Conservation (phyloP, 2,797 vertebrate genomes). For the Myotis myotis region DNA sequence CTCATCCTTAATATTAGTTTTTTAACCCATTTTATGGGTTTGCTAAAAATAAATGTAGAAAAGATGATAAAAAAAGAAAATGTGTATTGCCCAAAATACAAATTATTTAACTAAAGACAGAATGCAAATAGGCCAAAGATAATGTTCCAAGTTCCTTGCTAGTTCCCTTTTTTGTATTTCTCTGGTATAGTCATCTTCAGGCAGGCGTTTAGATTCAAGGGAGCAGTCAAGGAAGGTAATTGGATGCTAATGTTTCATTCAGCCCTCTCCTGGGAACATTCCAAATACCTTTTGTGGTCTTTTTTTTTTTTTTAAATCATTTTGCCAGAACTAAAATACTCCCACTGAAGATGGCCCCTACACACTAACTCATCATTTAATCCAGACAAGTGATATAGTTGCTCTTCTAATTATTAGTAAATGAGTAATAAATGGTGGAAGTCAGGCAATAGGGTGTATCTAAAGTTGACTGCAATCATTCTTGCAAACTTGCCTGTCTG, state of each 20-base stretch:
- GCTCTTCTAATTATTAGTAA: not conserved
- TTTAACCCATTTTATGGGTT: not conserved
- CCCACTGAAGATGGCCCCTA: not conserved
- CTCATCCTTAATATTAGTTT: not conserved
- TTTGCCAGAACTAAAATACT: not conserved
- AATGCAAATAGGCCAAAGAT: not conserved
- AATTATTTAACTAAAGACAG: not conserved
- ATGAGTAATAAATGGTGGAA: not conserved
- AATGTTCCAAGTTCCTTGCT: not conserved
- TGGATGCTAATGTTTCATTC: not conserved
- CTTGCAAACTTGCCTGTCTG: not conserved
- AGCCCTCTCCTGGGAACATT: not conserved
- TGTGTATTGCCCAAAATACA: not conserved
- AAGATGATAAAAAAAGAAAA: not conserved
- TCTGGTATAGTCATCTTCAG: not conserved
- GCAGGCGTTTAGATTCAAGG: not conserved
- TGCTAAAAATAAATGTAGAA: constrained; percentile 2
- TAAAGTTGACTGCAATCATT: not conserved
- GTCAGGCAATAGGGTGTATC: not conserved
- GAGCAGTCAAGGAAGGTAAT: not conserved
- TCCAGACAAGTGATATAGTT: not conserved
- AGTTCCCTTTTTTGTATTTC: not conserved
- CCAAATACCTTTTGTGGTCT: not conserved
- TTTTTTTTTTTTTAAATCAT: not conserved
- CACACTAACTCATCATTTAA: not conserved